Evolutionary conservation across 2,113 vertebrate genomes (phyloP).

Genomic region (Oophaga pumilio): DNA sequence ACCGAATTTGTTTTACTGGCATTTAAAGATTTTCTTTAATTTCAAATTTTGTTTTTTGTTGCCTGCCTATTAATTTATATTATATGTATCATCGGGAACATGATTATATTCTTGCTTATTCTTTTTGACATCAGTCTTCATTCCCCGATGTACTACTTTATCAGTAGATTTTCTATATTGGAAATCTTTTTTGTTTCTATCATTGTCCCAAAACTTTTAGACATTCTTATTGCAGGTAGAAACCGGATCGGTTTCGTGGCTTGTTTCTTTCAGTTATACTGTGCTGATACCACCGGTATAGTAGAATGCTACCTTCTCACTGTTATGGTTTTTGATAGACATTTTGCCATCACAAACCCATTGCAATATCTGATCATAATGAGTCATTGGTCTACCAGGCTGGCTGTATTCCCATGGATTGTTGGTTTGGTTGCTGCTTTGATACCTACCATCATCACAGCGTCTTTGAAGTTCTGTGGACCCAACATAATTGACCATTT

Average conservation of each 20-base stretch:
- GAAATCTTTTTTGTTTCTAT: constrained; percentile 61
- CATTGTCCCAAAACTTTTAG: constrained; percentile 63
- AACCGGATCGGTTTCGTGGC: constrained; percentile 57
- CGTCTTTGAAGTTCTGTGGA: constrained; percentile 58
- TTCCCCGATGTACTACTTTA: constrained; percentile 65
- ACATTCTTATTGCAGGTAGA: constrained; percentile 52
- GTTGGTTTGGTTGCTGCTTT: constrained; percentile 34
- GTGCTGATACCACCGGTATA: constrained; percentile 56
- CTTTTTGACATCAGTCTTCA: constrained; percentile 47
- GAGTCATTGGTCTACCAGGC: background rate
- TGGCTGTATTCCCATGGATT: background rate
- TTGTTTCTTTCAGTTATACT: constrained; percentile 62
- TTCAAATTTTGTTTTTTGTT: background rate
- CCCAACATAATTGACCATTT: constrained; percentile 54
- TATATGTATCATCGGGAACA: background rate
- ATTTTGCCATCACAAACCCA: constrained; percentile 4
- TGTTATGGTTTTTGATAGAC: constrained; percentile 19
- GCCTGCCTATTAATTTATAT: background rate
- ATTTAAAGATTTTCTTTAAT: background rate
- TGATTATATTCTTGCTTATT: background rate
- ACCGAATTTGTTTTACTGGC: constrained; percentile 1
- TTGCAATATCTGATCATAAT: background rate
- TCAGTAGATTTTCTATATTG: constrained; percentile 61
- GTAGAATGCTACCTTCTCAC: constrained; percentile 6
- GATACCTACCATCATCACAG: constrained; percentile 29